phyloP scores from a whole-genome alignment of 2,113 vertebrate genomes.

The Xenotilapia flavipinnis region DNA sequence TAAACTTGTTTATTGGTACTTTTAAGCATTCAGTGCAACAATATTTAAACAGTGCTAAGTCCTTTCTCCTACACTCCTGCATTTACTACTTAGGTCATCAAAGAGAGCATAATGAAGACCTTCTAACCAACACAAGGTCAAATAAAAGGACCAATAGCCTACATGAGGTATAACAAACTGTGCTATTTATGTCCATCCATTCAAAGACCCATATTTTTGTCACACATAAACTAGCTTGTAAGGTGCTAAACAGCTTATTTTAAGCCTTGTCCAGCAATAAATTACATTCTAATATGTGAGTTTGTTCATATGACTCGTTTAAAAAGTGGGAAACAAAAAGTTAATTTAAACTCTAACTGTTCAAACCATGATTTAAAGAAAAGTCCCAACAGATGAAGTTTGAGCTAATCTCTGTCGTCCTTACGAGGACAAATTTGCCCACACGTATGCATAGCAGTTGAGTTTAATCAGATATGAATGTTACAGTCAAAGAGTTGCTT shows the following conservation, averaged over 20 bases:
- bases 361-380: neutral
- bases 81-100: neutral
- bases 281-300: neutral
- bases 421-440: neutral
- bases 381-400: neutral
- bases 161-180: neutral
- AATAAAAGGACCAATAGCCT: neutral
- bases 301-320: neutral
- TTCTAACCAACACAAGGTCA: neutral
- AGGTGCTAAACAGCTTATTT: neutral
- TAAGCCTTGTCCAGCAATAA: neutral
- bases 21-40: neutral
- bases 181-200: neutral
- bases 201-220: neutral
- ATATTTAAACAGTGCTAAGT: neutral
- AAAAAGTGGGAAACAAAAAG: neutral
- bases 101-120: neutral
- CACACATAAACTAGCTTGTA: neutral
- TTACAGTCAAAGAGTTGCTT: neutral
- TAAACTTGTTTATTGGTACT: neutral
- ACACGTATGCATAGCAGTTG: neutral
- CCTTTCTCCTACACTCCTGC: neutral
- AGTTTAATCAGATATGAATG: neutral
- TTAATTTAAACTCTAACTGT: neutral
- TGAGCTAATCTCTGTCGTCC: fast-evolving